A percentile compares a stretch with the other conserved stretches of the same genome.
These are phyloP conservation scores for Cynodonichthys magdalenae DNA, from an alignment of 2,797 vertebrate genomes.

Conservation along the genomic window DNA sequence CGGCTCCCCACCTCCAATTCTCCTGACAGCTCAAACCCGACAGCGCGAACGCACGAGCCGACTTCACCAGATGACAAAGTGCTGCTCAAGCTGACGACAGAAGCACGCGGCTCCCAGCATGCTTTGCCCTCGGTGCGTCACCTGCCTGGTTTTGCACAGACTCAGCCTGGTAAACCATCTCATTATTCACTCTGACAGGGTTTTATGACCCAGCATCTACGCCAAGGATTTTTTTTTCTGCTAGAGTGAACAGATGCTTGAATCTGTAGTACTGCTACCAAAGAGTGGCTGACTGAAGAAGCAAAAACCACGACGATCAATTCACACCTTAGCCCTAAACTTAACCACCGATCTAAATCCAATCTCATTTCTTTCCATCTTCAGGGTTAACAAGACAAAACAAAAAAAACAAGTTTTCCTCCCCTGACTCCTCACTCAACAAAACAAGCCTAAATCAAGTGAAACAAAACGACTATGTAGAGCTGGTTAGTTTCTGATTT, in stretches of 20 bases:
- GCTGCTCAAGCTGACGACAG: slow-evolving; percentile 53
- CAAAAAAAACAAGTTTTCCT: too few relatives aligned
- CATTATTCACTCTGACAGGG: slow-evolving; percentile 79
- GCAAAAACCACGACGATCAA: slow-evolving; percentile 10
- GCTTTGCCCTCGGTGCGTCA: slow-evolving; percentile 72
- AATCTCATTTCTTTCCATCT: too few relatives aligned
- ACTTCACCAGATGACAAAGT: slow-evolving; percentile 66
- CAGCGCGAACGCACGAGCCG: slow-evolving; percentile 37
- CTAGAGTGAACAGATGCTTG: slow-evolving; percentile 66
- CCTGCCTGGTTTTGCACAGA: slow-evolving; percentile 64
- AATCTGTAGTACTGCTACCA: slow-evolving; percentile 45
- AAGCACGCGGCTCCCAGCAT: slow-evolving; percentile 66
- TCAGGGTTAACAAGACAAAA: too few relatives aligned
- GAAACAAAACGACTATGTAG: too few relatives aligned
- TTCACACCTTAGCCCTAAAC: too few relatives aligned
- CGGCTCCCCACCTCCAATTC: slow-evolving; percentile 35
- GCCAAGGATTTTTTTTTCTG: slow-evolving; percentile 45
- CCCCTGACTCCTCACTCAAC: too few relatives aligned
- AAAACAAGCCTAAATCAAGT: too few relatives aligned
- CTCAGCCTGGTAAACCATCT: slow-evolving; percentile 57
- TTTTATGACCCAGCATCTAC: slow-evolving; percentile 62
- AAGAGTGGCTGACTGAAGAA: slow-evolving; percentile 26
- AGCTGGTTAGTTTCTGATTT: too few relatives aligned
- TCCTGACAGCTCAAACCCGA: slow-evolving; percentile 53
- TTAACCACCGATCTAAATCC: too few relatives aligned